These are phyloP conservation scores for Geotrypetes seraphini DNA, from an alignment of 2,797 vertebrate species.

Conservation along the genomic window DNA sequence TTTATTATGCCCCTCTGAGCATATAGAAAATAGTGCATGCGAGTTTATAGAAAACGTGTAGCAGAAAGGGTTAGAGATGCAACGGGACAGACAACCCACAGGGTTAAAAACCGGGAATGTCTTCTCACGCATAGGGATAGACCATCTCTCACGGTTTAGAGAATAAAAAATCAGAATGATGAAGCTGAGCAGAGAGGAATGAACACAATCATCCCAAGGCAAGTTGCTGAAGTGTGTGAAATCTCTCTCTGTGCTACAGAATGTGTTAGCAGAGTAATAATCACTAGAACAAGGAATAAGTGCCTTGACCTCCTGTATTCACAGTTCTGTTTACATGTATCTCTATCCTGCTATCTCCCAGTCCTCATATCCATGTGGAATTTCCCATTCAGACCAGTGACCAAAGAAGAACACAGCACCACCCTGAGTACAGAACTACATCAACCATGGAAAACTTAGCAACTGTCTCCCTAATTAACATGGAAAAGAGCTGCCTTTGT, in stretches of 20 bases:
- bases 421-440: not conserved
- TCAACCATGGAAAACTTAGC: too few relatives aligned
- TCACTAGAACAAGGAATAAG: not conserved
- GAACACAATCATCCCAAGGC: not conserved
- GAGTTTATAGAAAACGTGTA: too few relatives aligned
- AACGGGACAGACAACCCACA: not conserved
- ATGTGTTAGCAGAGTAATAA: not conserved
- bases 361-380: not conserved
- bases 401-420: not conserved
- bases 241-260: not conserved
- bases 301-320: not conserved
- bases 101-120: not conserved
- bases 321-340: not conserved
- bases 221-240: rapidly evolving
- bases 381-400: not conserved
- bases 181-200: rapidly evolving
- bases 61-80: too few relatives aligned
- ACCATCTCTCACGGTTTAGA: too few relatives aligned
- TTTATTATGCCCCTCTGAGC: too few relatives aligned
- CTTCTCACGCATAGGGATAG: not conserved
- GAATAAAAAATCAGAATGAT: not conserved
- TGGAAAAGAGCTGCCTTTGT: too few relatives aligned
- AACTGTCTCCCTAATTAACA: too few relatives aligned
- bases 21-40: too few relatives aligned
- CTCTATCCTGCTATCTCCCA: rapidly evolving